These are phyloP conservation scores for Otolemur garnettii DNA, from an alignment of 2,113 vertebrate genomes.

Conservation along the genomic window DNA sequence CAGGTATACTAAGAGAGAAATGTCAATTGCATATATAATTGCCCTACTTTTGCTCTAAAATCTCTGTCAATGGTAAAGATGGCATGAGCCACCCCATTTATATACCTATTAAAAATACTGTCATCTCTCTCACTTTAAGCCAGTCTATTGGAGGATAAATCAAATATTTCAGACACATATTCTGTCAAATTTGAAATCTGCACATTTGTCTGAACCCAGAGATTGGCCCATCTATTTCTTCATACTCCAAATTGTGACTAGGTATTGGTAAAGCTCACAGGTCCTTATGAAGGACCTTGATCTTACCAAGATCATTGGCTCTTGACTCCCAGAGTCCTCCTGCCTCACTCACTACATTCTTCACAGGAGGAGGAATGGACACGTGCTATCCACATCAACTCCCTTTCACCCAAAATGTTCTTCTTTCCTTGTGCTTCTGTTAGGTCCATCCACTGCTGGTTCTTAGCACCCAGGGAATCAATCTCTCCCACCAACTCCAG, in stretches of 20 bases:
- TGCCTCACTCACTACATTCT: background rate
- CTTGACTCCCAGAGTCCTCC: background rate
- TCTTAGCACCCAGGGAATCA: background rate
- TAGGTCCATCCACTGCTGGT: accelerated
- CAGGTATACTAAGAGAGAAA: background rate
- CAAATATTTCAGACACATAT: background rate
- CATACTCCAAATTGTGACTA: background rate
- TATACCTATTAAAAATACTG: background rate
- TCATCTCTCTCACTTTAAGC: background rate
- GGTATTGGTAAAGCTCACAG: background rate
- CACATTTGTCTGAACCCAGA: background rate
- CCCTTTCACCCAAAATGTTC: background rate
- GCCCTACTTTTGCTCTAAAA: background rate
- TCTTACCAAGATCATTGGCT: background rate
- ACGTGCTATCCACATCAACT: background rate
- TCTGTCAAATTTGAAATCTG: background rate
- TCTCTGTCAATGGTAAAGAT: background rate
- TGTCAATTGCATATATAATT: background rate
- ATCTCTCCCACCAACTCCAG: background rate
- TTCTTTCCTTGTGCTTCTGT: background rate
- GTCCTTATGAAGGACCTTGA: background rate
- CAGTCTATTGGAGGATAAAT: background rate
- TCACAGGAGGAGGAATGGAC: accelerated
- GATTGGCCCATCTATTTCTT: background rate
- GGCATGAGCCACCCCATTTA: background rate